Evolutionary conservation across 2,113 vertebrate species (phyloP).

Genomic region (Charina bottae): DNA sequence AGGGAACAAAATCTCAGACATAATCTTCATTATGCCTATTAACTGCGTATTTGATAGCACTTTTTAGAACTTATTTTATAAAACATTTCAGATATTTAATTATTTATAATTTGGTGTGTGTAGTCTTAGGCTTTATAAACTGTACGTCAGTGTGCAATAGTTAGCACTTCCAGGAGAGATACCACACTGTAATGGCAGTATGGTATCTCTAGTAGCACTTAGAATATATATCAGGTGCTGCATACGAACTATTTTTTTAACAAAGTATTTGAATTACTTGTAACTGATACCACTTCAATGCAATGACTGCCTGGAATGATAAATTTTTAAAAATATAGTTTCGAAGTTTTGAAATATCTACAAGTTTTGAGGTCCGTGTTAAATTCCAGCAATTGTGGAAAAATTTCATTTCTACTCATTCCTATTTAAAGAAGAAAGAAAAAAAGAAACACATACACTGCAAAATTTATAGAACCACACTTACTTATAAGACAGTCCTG

Average conservation of each 20-base stretch:
- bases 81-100: conserved; percentile 67
- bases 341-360: conserved; percentile 47
- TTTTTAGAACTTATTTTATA: conserved; percentile 63
- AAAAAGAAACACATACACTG: conserved; percentile 26
- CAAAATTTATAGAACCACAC: conserved; percentile 37
- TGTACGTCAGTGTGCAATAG: conserved; percentile 42
- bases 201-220: conserved; percentile 24
- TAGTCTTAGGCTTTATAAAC: conserved; percentile 65
- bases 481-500: conserved; percentile 42
- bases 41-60: conserved; percentile 57
- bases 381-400: conserved; percentile 60
- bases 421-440: conserved; percentile 31
- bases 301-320: conserved; percentile 64
- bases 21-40: conserved; percentile 50
- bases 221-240: background rate
- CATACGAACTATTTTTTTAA: conserved; percentile 17
- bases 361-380: conserved; percentile 58
- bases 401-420: conserved; percentile 41
- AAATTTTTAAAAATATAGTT: conserved; percentile 56
- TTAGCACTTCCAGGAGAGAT: conserved; percentile 42
- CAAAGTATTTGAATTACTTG: conserved; percentile 53
- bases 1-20: conserved; percentile 11
- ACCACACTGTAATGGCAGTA: conserved; percentile 64
- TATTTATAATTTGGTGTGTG: conserved; percentile 68
- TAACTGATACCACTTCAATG: conserved; percentile 59